Evolutionary conservation across 2,113 vertebrate genomes (phyloP).

Genomic region (Microcebus tavaratra): DNA sequence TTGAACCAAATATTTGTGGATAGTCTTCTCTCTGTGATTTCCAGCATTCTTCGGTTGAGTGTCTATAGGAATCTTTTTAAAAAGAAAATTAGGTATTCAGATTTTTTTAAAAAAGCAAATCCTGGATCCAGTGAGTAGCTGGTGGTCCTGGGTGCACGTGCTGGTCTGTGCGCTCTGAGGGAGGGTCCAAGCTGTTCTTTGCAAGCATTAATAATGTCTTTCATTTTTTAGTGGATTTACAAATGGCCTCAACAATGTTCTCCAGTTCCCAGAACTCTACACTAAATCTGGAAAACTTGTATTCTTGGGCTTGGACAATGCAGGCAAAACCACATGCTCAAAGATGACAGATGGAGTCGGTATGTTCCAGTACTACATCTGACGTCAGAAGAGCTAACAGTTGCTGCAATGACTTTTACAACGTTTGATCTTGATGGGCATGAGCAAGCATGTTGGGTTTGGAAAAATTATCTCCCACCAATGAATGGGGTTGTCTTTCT

Average conservation of each 20-base stretch:
- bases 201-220: slow-evolving; percentile 90
- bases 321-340: slow-evolving; percentile 99
- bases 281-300: slow-evolving; percentile 97
- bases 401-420: slow-evolving; percentile 98
- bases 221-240: slow-evolving; percentile 97
- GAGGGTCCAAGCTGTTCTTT: no score
- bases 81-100: not conserved
- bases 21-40: not conserved
- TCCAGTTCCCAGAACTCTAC: slow-evolving; percentile 97
- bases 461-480: slow-evolving; percentile 90
- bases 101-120: not conserved
- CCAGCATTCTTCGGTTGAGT: not conserved
- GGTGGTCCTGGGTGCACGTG: no score
- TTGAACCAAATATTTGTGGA: not conserved
- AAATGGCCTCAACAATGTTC: slow-evolving; percentile 95
- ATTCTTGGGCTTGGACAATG: slow-evolving; percentile 97
- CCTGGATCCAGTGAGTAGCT: no score
- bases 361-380: slow-evolving; percentile 97
- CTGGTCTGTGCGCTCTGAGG: no score
- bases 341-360: slow-evolving; percentile 96
- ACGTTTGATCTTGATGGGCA: slow-evolving; percentile 98
- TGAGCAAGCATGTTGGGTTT: slow-evolving; percentile 91
- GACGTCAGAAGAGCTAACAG: slow-evolving; percentile 97
- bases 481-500: slow-evolving; percentile 90
- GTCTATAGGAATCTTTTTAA: no score